Evolutionary conservation across 1,140 invertebrate genomes (phyloP).

Genomic region (Meloidogyne exigua): DNA sequence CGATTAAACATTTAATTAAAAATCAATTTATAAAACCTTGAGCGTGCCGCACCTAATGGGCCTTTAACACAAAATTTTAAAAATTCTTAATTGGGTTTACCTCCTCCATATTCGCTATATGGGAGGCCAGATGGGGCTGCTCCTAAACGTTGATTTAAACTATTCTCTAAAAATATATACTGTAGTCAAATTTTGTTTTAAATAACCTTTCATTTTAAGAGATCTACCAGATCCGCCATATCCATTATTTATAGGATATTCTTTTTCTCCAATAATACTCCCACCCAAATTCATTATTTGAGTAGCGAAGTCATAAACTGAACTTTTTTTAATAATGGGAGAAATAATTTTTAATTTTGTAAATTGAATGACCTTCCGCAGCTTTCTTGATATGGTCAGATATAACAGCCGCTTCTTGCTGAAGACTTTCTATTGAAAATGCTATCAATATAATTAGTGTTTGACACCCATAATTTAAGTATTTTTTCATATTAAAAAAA

Average conservation of each 20-base stretch:
- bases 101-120: conserved; percentile 27
- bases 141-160: neutral
- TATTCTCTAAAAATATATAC: neutral
- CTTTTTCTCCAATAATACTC: conserved; percentile 28
- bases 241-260: conserved; percentile 16
- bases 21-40: neutral
- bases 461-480: neutral
- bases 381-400: conserved; percentile 35
- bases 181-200: no score
- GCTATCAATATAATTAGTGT: neutral
- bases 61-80: conserved; percentile 22
- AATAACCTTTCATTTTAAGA: conserved; percentile 20
- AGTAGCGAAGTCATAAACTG: conserved; percentile 37
- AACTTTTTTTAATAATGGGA: conserved; percentile 3
- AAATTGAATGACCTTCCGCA: conserved; percentile 25
- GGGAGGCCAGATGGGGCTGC: neutral
- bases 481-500: neutral
- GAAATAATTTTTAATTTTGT: neutral
- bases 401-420: conserved; percentile 20
- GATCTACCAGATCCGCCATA: neutral
- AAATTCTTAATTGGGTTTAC: neutral
- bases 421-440: conserved; percentile 13
- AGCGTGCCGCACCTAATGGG: conserved; percentile 21
- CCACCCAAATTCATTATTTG: conserved; percentile 43
- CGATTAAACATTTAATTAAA: neutral